Percentiles rank a stretch among this genome's conserved stretches.
These are phyloP conservation scores for Chironomus tepperi DNA, from an alignment of 1,140 invertebrate species.

Conservation along the genomic window DNA sequence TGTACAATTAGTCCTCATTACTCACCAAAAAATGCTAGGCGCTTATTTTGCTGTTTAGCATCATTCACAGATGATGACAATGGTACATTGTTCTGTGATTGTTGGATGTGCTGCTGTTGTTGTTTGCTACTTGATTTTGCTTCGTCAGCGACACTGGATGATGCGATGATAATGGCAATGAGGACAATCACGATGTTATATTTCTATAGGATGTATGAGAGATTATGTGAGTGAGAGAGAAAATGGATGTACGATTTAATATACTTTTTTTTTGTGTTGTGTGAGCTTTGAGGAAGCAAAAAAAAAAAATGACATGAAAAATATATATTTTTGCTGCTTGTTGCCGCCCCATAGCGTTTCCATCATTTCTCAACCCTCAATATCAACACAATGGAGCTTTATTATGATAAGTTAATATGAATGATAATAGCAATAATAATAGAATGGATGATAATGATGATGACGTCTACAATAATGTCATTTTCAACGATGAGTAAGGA, in stretches of 20 bases:
- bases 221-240: background rate
- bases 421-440: too few relatives aligned
- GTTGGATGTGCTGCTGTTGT: conserved; percentile 1
- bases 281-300: too few relatives aligned
- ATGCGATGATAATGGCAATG: background rate
- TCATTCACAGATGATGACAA: conserved; percentile 16
- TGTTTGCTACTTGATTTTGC: background rate
- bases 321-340: background rate
- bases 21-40: background rate
- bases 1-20: conserved; percentile 19
- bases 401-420: too few relatives aligned
- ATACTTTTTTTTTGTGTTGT: too few relatives aligned
- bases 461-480: background rate
- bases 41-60: conserved; percentile 10
- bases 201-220: background rate
- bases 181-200: background rate
- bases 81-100: conserved; percentile 5
- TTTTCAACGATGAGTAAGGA: background rate
- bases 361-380: background rate
- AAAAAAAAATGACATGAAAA: too few relatives aligned
- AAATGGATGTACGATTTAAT: too few relatives aligned
- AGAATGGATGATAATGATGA: too few relatives aligned
- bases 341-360: too few relatives aligned
- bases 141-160: background rate
- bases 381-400: too few relatives aligned